Conservation (phyloP, 2,113 vertebrate species). For the Corythornis madagascariensis region DNA sequence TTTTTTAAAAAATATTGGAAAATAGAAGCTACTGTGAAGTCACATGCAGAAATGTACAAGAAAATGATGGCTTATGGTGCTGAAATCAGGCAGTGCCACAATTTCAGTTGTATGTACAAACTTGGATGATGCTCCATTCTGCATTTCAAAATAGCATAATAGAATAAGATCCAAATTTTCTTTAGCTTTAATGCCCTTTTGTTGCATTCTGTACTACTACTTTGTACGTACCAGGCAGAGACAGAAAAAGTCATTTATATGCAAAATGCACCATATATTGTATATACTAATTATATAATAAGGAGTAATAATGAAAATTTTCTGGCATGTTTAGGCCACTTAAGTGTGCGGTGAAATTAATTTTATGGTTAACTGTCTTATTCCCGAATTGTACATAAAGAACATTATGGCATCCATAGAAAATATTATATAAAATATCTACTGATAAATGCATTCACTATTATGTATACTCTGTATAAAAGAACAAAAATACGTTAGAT, state of each 20-base stretch:
- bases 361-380: slow-evolving; percentile 54
- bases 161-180: not conserved
- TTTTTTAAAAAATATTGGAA: not conserved
- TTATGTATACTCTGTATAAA: not conserved
- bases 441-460: not conserved
- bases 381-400: slow-evolving; percentile 21
- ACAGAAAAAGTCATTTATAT: slow-evolving; percentile 31
- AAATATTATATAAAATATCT: slow-evolving; percentile 38
- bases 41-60: not conserved
- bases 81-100: not conserved
- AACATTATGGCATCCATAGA: slow-evolving; percentile 6
- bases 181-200: not conserved
- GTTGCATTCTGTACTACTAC: not conserved
- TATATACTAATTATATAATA: slow-evolving; percentile 58
- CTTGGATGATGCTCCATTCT: not conserved
- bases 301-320: slow-evolving; percentile 48
- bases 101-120: not conserved
- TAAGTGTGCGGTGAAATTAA: slow-evolving; percentile 23
- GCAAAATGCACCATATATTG: slow-evolving; percentile 31
- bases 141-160: not conserved
- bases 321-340: slow-evolving; percentile 37
- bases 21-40: not conserved
- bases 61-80: not conserved
- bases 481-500: slow-evolving; percentile 3
- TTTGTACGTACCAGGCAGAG: not conserved